Evolutionary conservation across 2,888 invertebrate species (phyloP), one percentile per base, ranked within the genome.

Genomic region (Sarcophaga carnaria): DNA sequence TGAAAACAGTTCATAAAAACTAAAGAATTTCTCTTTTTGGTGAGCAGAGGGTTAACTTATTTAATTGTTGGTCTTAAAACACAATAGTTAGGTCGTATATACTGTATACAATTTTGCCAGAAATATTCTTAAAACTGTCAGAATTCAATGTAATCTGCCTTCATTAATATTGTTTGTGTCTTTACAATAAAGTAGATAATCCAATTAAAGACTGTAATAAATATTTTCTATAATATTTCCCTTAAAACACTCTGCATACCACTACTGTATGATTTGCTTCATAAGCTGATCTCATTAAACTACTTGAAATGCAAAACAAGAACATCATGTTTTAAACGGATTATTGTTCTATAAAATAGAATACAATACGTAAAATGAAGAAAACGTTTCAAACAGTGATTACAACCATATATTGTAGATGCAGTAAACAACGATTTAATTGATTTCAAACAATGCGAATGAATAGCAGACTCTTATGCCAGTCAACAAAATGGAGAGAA

Each of bases 361-460:
- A 67, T 37, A 20, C 45, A 45, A 45, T 45, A 8, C 45, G 45
- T 14, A 67, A 17, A 45, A n/a, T 37, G 37, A 37, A 37, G 37
- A 10, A 37, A 37, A 37, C 37, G 2, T 37, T 37, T 37, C 37
- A 20, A 37, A 37, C 37, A 37, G 10, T 37, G 37, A 37, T 37
- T 37, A 37, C 3, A 37, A 37, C 37, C 37, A 37, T 37, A 37
- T 8, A 37, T 37, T 37, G 37, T 37, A 37, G 37, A 37, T 37
- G 37, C 8, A 37, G 11, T 67, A 45, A 22, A n/a, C 37, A 67
- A 37, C n/a, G 45, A 67, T 6, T 45, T 67, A 45, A 67, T 67
- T 67, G 67, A 67, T 67, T 45, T 66, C 17, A 67, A 67, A 67
- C 67, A 67, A 67, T 45, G 11, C n/a, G 5, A 59, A 67, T 14